These are phyloP conservation scores for Beroe ovata DNA, from an alignment of 37 sponge, comb jelly and placozoan species.

Conservation along the genomic window DNA sequence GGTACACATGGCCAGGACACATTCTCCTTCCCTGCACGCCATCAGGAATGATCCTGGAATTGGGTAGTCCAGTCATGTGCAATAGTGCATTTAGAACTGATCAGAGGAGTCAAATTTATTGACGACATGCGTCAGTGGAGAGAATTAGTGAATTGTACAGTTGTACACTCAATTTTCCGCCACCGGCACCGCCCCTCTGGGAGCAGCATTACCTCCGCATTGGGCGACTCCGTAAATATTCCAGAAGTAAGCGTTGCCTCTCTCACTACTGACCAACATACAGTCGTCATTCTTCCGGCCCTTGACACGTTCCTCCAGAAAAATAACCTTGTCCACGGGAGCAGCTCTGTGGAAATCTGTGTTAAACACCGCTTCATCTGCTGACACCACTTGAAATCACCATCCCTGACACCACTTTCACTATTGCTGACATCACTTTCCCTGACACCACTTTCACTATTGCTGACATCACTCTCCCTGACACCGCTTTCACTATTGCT, in stretches of 20 bases:
- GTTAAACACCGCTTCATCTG: no score
- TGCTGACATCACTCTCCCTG: no score
- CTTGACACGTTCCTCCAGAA: conserved; percentile 73
- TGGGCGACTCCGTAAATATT: conserved; percentile 74
- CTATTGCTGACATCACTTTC: no score
- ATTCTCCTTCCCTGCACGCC: conserved; percentile 78
- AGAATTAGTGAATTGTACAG: no score
- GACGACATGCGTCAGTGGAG: no score
- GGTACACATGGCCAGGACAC: conserved; percentile 78
- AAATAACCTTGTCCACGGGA: conserved; percentile 86
- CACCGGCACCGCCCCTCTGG: background rate
- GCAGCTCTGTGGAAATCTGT: conserved; percentile 6
- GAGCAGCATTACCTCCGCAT: conserved; percentile 68
- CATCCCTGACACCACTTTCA: no score
- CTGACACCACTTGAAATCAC: no score
- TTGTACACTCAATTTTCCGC: background rate
- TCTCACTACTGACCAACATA: conserved; percentile 84
- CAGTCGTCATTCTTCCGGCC: conserved; percentile 63
- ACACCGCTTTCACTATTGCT: no score
- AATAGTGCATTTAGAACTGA: no score
- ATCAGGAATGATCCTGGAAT: conserved; percentile 78
- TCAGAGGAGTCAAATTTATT: no score
- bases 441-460: no score
- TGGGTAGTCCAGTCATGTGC: no score
- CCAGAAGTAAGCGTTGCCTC: conserved; percentile 83